Base-by-base conservation (phyloP, 2,113 vertebrate species). In the Tylochromis polylepis region DNA sequence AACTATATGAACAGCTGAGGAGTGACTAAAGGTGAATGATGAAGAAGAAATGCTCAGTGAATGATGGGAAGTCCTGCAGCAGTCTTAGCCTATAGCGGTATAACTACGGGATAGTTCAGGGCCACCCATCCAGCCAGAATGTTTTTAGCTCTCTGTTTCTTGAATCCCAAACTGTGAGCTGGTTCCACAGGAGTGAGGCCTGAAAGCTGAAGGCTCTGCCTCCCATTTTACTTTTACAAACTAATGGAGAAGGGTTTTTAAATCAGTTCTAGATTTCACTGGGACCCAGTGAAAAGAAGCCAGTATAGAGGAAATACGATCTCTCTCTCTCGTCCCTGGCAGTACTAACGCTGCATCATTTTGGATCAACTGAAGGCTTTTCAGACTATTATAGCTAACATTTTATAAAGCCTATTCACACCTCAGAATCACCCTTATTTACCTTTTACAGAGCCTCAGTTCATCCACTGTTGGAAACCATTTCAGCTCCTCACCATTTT, bases 401-500 rank as follows among this genome's bases (percentile, higher is more conserved):
- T 49, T 43, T 27, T 72, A n/a, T 72, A 72, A 41, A 27, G 41
- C 15, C 27, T 16, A 11, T 49, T 72, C 22, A 72, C 41, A 49
- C n/a, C 12, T 27, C 3, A 10, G 38, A 27, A 43, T 43, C 8
- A 70, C n/a, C 14, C 38, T 2, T 70, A 70, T 70, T 70, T 43
- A 72, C 15, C 67, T 72, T 46, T 49, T 72, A 70, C 41, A 49
- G 22, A 46, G 41, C 22, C 22, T 11, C 15, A 49, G 67, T 72
- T 72, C 41, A 27, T 29, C 41, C 22, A 72, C 41, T 72, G 14
- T 27, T 41, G n/a, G 22, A 46, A 72, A 72, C 8, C 2, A 22
- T 72, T 70, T 0, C n/a, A 0, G 1, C 22, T 46, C 8, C 8
- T 72, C 65, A 10, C 41, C 8, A 11, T 27, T 46, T 46, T 4